Conservation (phyloP, 2,888 invertebrate species). For the Clivina fossor region DNA sequence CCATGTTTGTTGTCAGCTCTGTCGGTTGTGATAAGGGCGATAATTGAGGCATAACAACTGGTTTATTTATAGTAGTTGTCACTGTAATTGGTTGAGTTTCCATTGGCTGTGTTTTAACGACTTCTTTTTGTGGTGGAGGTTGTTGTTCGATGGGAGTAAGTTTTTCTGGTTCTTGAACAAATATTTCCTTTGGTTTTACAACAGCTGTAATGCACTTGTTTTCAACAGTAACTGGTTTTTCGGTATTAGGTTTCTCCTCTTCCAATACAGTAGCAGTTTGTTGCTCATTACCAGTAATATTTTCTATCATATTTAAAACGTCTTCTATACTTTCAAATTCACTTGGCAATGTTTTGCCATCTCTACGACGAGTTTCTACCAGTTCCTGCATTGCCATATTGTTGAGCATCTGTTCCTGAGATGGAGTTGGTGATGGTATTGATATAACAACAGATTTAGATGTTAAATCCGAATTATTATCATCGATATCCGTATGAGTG, state of each 20-base stretch:
- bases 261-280: constrained; percentile 45
- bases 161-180: no score
- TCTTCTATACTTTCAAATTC: constrained; percentile 69
- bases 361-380: constrained; percentile 55
- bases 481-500: constrained; percentile 60
- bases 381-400: constrained; percentile 65
- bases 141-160: constrained; percentile 39
- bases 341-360: constrained; percentile 55
- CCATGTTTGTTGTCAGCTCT: constrained; percentile 71
- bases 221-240: constrained; percentile 37
- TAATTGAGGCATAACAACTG: constrained; percentile 65
- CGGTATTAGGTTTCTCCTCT: constrained; percentile 42
- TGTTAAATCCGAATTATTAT: constrained; percentile 61
- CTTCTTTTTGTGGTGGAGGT: constrained; percentile 38
- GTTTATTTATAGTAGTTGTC: constrained; percentile 50
- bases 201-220: constrained; percentile 34
- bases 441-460: constrained; percentile 68
- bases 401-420: constrained; percentile 65
- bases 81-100: constrained; percentile 44
- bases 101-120: constrained; percentile 5
- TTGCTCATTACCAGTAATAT: constrained; percentile 56
- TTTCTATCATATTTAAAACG: constrained; percentile 70
- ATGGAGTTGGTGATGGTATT: constrained; percentile 66
- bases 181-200: constrained; percentile 39
- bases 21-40: constrained; percentile 73